These are phyloP conservation scores for Xanthia togata DNA, from an alignment of 2,888 invertebrate species.

Conservation along the genomic window DNA sequence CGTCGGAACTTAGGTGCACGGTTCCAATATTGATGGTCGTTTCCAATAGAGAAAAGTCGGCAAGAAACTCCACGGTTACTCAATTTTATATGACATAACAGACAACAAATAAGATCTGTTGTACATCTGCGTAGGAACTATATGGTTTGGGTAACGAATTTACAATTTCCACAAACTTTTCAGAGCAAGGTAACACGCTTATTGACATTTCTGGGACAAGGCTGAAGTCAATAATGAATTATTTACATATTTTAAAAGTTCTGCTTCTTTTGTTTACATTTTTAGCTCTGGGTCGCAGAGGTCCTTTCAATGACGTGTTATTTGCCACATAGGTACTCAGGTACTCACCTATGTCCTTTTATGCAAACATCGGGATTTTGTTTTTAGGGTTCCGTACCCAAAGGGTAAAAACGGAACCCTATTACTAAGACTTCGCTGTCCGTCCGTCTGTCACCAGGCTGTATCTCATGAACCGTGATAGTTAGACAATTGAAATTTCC, in stretches of 20 bases:
- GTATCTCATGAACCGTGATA: no score
- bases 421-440: no score
- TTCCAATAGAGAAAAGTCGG: background rate
- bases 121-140: background rate
- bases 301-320: background rate
- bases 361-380: no score
- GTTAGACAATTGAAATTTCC: no score
- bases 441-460: no score
- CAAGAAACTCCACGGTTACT: no score
- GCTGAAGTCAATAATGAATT: background rate
- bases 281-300: background rate
- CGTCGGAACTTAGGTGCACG: background rate
- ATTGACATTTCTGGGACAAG: conserved; percentile 19
- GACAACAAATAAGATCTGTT: background rate
- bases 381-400: no score
- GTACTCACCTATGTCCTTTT: background rate
- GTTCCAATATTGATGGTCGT: background rate
- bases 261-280: conserved; percentile 1
- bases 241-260: conserved; percentile 13
- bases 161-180: background rate
- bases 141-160: background rate
- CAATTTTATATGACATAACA: no score
- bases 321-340: background rate
- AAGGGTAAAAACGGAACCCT: no score
- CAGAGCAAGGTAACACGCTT: conserved; percentile 15